A percentile compares a stretch with the other conserved stretches of the same genome.
Conservation (phyloP, 1,140 invertebrate species). For the Lamellibrachia luymesi region DNA sequence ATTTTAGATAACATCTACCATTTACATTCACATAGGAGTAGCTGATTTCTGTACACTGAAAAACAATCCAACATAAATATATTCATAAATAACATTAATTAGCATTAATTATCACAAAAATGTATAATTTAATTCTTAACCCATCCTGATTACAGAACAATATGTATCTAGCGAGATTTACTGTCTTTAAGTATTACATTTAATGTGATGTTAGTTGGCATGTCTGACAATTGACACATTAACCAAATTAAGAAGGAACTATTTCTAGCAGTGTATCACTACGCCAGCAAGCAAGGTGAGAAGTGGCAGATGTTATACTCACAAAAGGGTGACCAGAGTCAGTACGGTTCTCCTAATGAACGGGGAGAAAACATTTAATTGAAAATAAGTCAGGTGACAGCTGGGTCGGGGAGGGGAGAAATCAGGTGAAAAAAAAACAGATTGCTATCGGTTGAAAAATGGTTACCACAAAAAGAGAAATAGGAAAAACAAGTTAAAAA, state of each 20-base stretch:
- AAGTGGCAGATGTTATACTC: background rate
- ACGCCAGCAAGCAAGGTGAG: background rate
- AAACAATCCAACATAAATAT: background rate
- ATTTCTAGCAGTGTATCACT: background rate
- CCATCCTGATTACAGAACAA: background rate
- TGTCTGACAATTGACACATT: background rate
- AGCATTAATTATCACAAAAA: background rate
- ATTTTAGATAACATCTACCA: background rate
- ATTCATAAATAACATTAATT: background rate
- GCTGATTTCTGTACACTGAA: background rate
- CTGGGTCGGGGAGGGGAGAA: background rate
- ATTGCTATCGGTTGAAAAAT: background rate
- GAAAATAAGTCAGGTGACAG: conserved; percentile 7
- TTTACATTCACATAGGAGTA: background rate
- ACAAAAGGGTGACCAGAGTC: conserved; percentile 18
- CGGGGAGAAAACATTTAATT: background rate
- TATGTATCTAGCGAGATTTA: background rate
- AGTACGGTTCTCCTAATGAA: conserved; percentile 11
- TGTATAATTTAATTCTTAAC: background rate
- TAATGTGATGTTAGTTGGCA: background rate
- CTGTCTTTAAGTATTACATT: background rate
- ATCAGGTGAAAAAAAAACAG: background rate
- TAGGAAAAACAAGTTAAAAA: background rate
- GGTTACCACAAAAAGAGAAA: background rate
- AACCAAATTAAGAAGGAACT: background rate